phyloP scores from a whole-genome alignment of 2,797 vertebrate genomes.

The Anguilla megastoma region DNA sequence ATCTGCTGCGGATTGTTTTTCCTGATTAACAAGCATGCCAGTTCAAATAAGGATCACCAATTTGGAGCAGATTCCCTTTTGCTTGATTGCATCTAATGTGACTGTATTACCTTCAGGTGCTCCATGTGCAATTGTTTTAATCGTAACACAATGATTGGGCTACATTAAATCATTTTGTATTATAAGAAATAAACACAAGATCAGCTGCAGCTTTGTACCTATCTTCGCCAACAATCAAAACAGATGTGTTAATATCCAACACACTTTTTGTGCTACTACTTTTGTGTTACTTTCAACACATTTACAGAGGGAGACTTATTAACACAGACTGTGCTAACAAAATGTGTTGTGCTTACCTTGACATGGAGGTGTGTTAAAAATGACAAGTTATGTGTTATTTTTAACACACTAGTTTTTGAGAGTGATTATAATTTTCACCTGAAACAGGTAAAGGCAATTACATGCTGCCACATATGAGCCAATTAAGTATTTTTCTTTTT shows the following conservation, averaged over 20 bases:
- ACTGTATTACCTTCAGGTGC: not conserved
- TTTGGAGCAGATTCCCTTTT: not conserved
- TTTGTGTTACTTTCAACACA: not conserved
- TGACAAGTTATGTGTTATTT: too few relatives aligned
- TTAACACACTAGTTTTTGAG: not conserved
- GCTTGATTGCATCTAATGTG: slow-evolving; percentile 4
- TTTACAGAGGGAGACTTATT: too few relatives aligned
- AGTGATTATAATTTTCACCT: not conserved
- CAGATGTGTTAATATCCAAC: not conserved
- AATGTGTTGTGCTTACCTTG: too few relatives aligned
- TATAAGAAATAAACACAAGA: not conserved
- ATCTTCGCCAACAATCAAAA: not conserved
- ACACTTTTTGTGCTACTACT: not conserved
- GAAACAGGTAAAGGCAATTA: not conserved
- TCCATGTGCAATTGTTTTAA: not conserved
- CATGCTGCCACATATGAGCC: not conserved
- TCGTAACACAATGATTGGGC: not conserved
- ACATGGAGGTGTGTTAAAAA: too few relatives aligned
- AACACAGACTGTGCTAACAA: too few relatives aligned
- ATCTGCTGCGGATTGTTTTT: not conserved
- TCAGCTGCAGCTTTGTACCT: not conserved
- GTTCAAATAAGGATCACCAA: slow-evolving; percentile 14
- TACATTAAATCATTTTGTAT: not conserved
- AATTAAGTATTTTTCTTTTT: too few relatives aligned
- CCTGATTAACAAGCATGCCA: not conserved